These are phyloP conservation scores for Danio albolineatus DNA, from an alignment of 2,797 vertebrate species.

Conservation along the genomic window DNA sequence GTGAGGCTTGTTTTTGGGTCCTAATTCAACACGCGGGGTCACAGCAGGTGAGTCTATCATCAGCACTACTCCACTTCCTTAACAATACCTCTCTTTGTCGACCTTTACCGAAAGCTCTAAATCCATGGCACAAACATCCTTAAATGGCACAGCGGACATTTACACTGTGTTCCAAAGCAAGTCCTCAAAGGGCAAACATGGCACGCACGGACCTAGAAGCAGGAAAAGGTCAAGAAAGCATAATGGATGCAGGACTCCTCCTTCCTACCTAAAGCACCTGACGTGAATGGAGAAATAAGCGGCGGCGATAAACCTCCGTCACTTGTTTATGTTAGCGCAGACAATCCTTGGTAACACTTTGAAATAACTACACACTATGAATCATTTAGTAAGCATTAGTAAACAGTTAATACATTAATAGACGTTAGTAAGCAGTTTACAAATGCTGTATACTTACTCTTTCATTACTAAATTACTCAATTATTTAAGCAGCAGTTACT, in stretches of 20 bases:
- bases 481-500: too few relatives aligned
- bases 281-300: conserved; percentile 39
- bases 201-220: conserved; percentile 49
- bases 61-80: conserved; percentile 27
- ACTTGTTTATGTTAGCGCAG: conserved; percentile 13
- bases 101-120: conserved; percentile 56
- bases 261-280: conserved; percentile 53
- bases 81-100: conserved; percentile 44
- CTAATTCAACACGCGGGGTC: conserved; percentile 24
- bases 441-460: too few relatives aligned
- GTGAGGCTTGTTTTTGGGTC: background rate
- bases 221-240: conserved; percentile 60
- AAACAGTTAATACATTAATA: too few relatives aligned
- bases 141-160: conserved; percentile 58
- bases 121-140: conserved; percentile 58
- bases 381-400: too few relatives aligned
- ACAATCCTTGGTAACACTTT: background rate
- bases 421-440: too few relatives aligned
- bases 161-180: conserved; percentile 55
- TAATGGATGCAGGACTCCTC: conserved; percentile 38
- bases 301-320: conserved; percentile 31
- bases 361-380: too few relatives aligned
- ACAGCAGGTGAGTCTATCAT: conserved; percentile 38
- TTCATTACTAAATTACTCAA: too few relatives aligned
- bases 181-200: conserved; percentile 60